Evolutionary conservation across 1,140 invertebrate species (phyloP), one percentile per base, ranked within the genome.

Genomic region (Paraescarpia echinospica): DNA sequence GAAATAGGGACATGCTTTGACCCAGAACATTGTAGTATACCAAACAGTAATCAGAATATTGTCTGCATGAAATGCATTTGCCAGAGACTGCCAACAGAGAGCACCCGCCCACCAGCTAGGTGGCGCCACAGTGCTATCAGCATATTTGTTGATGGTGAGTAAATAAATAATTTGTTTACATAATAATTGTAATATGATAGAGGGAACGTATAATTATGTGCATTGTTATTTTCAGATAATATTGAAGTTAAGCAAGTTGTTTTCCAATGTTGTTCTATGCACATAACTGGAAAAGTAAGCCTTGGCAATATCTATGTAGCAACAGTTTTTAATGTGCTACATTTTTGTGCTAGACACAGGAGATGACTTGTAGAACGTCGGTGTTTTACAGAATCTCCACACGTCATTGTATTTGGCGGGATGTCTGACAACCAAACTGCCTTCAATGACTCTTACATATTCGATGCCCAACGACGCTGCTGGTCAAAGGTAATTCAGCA

Each of bases 331-430:
- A 77, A 77, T 22, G 27, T 27, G 22, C 59, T 22, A 14, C 59
- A 77, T 18, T 77, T 31, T 2, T 77, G 9, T 77, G 59, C 27
- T 41, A 12, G 41, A 41, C 41, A 41, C 41, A 41, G 41, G 41
- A 77, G 22, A 77, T 18, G 59, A 77, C 27, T 22, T 27, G 22
- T 77, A 31, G 59, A 77, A 27, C 22, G 22, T 77, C 27, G 8
- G 59, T 77, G 59, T 77, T 77, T 77, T 6, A 77, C 59, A 77
- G 59, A 77, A 27, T 77, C 59, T 77, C 59, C 95, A 34, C 90
- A 93, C 12, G 93, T 96, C 33, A 93, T 96, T 89, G 48, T 96
- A 27, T 95, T 95, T 95, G 96, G 96, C 89, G 96, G 96, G 5
- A 92, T 94, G 48, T 95, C 94, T 48, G 93, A 93, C 59, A 93